Percentiles rank a stretch among this genome's conserved stretches.
Evolutionary conservation across 2,797 vertebrate genomes (phyloP).

Genomic region (Uromys caudimaculatus): DNA sequence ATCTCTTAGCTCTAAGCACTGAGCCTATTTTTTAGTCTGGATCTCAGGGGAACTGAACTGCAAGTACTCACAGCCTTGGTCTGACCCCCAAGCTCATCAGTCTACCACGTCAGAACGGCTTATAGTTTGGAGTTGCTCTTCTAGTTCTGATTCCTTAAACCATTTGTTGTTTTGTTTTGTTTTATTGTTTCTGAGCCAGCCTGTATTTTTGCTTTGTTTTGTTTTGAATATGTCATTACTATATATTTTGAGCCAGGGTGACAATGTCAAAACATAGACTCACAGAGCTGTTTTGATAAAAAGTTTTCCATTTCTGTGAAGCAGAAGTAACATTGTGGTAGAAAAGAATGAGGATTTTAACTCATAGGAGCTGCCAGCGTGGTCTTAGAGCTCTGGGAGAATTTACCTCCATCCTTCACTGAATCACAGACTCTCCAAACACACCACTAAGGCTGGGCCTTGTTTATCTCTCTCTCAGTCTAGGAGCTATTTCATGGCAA

Average conservation of each 20-base stretch:
- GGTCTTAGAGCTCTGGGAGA: background rate
- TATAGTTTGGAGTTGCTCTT: constrained; percentile 1
- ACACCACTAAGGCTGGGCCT: background rate
- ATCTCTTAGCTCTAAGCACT: background rate
- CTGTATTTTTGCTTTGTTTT: background rate
- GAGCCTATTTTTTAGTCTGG: background rate
- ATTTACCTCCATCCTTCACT: background rate
- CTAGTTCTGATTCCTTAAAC: constrained; percentile 23
- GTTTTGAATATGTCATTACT: constrained; percentile 58
- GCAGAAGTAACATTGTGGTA: background rate
- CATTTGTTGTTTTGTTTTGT: background rate
- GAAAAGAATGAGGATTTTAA: constrained; percentile 11
- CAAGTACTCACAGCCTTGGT: background rate
- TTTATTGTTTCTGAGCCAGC: constrained; percentile 24
- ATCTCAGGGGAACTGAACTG: background rate
- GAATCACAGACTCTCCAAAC: background rate
- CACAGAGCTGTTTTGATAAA: constrained; percentile 38
- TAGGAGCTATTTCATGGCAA: background rate
- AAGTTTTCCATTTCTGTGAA: constrained; percentile 47
- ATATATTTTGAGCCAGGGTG: background rate
- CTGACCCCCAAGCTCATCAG: background rate
- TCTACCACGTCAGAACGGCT: background rate
- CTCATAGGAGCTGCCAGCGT: background rate
- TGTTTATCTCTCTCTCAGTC: background rate
- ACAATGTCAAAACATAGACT: constrained; percentile 48